A percentile compares a stretch with the other conserved stretches of the same genome.
Evolutionary conservation across 2,888 invertebrate species (phyloP).

Genomic region (Aphrophora alni): DNA sequence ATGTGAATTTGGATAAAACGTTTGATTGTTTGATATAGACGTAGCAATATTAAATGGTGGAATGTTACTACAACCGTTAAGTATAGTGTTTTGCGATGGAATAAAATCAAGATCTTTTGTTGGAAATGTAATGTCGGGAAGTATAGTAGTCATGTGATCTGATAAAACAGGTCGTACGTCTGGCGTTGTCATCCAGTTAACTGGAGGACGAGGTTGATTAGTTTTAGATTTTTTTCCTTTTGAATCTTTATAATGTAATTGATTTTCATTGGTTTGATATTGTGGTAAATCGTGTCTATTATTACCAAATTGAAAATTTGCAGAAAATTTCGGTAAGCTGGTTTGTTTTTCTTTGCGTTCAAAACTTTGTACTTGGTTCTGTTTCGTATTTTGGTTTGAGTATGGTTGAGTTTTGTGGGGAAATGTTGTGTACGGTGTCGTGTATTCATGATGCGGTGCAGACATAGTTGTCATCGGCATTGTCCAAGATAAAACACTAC

Average conservation of each 20-base stretch:
- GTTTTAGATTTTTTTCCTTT: slow-evolving; percentile 37
- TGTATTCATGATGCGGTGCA: neutral
- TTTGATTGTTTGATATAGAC: slow-evolving; percentile 29
- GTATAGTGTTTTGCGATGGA: slow-evolving; percentile 12
- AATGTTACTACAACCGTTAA: slow-evolving; percentile 29
- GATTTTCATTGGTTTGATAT: neutral
- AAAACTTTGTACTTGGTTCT: neutral
- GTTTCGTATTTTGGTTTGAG: slow-evolving; percentile 8
- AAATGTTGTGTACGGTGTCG: slow-evolving; percentile 21
- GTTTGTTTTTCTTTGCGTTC: slow-evolving; percentile 4
- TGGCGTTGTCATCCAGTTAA: slow-evolving; percentile 69
- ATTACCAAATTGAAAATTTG: slow-evolving; percentile 32
- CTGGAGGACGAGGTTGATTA: slow-evolving; percentile 57
- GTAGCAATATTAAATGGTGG: slow-evolving; percentile 24
- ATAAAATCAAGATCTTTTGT: slow-evolving; percentile 36
- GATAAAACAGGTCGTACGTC: slow-evolving; percentile 52
- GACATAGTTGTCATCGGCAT: slow-evolving; percentile 14
- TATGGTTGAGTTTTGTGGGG: slow-evolving; percentile 19
- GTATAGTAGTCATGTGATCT: slow-evolving; percentile 19
- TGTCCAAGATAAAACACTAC: slow-evolving; percentile 25
- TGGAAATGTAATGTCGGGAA: slow-evolving; percentile 32
- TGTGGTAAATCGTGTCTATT: neutral
- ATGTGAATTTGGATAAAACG: slow-evolving; percentile 31
- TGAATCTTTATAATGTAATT: slow-evolving; percentile 6
- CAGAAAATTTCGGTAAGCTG: slow-evolving; percentile 24